phyloP scores from a whole-genome alignment of 1,140 invertebrate species.

The Sycophila sp. region DNA sequence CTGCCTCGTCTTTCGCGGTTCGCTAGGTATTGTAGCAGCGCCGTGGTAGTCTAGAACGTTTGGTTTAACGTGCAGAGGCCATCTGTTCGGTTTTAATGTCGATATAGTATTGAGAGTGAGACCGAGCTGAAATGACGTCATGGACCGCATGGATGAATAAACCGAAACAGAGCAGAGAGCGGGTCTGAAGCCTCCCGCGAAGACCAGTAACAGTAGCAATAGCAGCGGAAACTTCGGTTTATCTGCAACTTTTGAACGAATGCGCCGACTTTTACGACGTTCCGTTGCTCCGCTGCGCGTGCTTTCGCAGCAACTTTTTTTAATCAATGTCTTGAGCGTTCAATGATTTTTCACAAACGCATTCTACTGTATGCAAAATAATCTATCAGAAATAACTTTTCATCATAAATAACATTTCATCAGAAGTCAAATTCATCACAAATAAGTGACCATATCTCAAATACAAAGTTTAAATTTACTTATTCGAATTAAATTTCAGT shows the following conservation, averaged over 20 bases:
- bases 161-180: constrained; percentile 11
- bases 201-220: no score
- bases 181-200: background rate
- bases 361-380: no score
- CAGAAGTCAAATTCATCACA: no score
- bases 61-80: constrained; percentile 50
- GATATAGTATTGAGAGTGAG: background rate
- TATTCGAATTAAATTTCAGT: no score
- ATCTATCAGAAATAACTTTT: no score
- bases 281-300: background rate
- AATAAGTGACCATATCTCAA: no score
- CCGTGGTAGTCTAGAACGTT: constrained; percentile 33
- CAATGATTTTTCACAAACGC: no score
- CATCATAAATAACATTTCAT: no score
- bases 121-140: constrained; percentile 49
- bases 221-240: no score
- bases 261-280: background rate
- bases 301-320: background rate
- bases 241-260: no score
- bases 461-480: no score
- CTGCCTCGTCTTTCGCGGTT: constrained; percentile 43
- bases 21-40: constrained; percentile 24
- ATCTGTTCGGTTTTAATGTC: constrained; percentile 57
- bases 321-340: no score
- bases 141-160: constrained; percentile 46